Evolutionary conservation across 2,113 vertebrate species (phyloP).

Genomic region (Spea multiplicata): DNA sequence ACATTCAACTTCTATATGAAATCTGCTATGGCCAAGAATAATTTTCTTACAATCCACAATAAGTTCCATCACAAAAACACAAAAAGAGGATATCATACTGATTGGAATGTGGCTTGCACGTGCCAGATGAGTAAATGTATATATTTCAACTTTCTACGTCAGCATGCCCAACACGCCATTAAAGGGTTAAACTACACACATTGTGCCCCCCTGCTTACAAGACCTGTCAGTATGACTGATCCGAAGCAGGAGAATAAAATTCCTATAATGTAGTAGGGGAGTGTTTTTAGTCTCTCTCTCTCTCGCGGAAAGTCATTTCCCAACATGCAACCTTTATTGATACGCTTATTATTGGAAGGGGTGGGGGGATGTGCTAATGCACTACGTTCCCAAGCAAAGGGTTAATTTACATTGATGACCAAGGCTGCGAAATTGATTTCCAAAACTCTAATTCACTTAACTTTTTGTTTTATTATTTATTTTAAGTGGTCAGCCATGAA

Average conservation of each 20-base stretch:
- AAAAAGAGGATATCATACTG: no score
- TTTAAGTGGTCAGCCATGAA: no score
- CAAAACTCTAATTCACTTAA: not conserved
- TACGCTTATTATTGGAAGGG: not conserved
- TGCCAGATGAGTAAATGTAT: not conserved
- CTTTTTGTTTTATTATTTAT: not conserved
- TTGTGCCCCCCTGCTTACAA: not conserved
- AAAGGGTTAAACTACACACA: not conserved
- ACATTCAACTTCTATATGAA: no score
- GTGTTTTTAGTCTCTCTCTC: not conserved
- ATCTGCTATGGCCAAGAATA: no score
- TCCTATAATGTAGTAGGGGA: not conserved
- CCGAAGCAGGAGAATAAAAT: not conserved
- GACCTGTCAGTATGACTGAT: slow-evolving; percentile 1
- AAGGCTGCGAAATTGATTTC: slow-evolving; percentile 2
- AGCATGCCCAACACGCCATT: not conserved
- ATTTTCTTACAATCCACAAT: no score
- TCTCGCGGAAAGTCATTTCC: slow-evolving; percentile 4
- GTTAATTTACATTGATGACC: not conserved
- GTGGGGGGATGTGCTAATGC: not conserved
- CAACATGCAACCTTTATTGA: slow-evolving; percentile 10
- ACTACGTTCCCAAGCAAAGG: not conserved
- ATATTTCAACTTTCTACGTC: not conserved
- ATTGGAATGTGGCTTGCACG: not conserved
- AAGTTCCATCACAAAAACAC: no score